Evolutionary conservation across 2,797 vertebrate species (phyloP).

Genomic region (Crypturellus tataupa): DNA sequence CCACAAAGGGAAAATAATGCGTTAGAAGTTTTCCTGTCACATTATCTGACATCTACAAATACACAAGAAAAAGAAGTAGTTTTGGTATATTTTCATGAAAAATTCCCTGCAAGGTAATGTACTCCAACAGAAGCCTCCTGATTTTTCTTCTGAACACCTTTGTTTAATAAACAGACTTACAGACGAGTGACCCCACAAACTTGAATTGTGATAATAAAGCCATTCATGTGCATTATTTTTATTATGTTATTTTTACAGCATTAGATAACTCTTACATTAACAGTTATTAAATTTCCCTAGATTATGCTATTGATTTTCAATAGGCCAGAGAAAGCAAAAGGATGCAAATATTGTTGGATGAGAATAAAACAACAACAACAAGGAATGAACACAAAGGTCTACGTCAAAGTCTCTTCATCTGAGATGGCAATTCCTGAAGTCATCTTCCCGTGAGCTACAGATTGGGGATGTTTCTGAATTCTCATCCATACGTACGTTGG

Average conservation of each 20-base stretch:
- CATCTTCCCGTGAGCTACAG: background rate
- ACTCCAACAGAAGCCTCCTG: background rate
- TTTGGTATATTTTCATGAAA: background rate
- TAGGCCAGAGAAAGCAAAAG: background rate
- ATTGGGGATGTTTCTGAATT: background rate
- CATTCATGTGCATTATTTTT: background rate
- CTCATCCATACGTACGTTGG: background rate
- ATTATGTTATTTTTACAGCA: background rate
- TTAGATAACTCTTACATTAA: background rate
- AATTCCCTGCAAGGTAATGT: background rate
- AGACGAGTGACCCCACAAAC: background rate
- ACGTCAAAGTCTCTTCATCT: background rate
- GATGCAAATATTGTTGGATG: background rate
- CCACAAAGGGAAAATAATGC: background rate
- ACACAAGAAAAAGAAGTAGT: background rate
- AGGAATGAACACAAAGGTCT: background rate
- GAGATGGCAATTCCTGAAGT: background rate
- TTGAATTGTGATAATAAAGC: background rate
- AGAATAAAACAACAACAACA: background rate
- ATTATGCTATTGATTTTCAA: background rate
- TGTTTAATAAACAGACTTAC: background rate
- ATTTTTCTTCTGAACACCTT: background rate
- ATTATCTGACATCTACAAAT: background rate
- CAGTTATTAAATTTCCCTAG: background rate
- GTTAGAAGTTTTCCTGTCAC: background rate